Percentiles rank a stretch among this genome's conserved stretches.
phyloP scores from a whole-genome alignment of 92 coral and sea anemone genomes.

The Chrysogorgia sp. region DNA sequence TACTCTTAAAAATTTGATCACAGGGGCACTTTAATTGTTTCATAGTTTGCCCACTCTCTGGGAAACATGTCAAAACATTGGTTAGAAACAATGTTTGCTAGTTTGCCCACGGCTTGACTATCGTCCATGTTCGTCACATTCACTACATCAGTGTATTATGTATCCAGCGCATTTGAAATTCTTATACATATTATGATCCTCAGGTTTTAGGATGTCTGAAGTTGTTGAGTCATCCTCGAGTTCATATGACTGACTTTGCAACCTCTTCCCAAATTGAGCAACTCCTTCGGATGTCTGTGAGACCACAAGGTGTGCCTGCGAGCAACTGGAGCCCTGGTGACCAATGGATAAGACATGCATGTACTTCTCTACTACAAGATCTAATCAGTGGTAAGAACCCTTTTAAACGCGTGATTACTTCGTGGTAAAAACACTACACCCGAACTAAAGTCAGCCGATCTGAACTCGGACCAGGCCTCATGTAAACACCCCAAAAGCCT shows the following conservation, averaged over 20 bases:
- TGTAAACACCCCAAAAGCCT: too few species aligned
- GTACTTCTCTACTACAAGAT: conserved; percentile 80
- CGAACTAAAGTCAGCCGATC: too few species aligned
- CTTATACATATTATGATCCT: not conserved
- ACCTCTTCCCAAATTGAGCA: conserved; percentile 71
- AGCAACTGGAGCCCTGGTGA: conserved; percentile 74
- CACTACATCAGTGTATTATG: not conserved
- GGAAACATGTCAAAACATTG: not conserved
- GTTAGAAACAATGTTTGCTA: too few species aligned
- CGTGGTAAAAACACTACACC: too few species aligned
- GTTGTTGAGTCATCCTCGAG: conserved; percentile 78
- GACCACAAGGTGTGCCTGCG: conserved; percentile 46
- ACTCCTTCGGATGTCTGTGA: conserved; percentile 73
- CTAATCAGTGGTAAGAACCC: conserved; percentile 74
- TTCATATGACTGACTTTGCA: conserved; percentile 68
- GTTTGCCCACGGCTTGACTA: too few species aligned
- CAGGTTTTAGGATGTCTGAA: conserved; percentile 85
- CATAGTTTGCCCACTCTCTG: too few species aligned
- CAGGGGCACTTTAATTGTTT: too few species aligned
- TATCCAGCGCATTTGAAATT: not conserved
- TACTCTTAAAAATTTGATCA: too few species aligned
- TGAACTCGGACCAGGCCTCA: too few species aligned
- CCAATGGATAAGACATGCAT: conserved; percentile 88
- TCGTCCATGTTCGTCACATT: not conserved
- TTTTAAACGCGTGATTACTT: too few species aligned